A percentile compares a stretch with the other conserved stretches of the same genome.
Conservation (phyloP, 2,113 vertebrate genomes). For the Osmerus eperlanus region DNA sequence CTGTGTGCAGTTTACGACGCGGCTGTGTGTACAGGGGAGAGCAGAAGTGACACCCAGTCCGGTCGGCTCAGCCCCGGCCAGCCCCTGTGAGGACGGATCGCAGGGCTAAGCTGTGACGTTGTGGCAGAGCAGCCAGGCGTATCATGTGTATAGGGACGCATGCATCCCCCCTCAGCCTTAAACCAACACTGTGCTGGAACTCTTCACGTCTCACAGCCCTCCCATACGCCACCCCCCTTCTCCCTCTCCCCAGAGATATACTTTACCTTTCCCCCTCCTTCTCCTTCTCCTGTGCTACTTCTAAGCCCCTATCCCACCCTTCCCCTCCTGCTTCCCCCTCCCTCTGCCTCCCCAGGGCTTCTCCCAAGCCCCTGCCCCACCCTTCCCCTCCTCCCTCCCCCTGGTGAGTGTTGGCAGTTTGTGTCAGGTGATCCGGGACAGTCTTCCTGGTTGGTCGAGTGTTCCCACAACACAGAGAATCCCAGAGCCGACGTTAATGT, state of each 20-base stretch:
- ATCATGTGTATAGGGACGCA: not conserved
- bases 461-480: slow-evolving; percentile 5
- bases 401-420: not conserved
- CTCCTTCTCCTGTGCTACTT: not conserved
- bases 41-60: too few species aligned
- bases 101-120: not conserved
- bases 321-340: too few species aligned
- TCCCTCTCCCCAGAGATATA: not conserved
- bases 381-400: not conserved
- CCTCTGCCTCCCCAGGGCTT: not conserved
- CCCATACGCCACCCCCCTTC: too few species aligned
- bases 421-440: not conserved
- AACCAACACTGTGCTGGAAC: not conserved
- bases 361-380: not conserved
- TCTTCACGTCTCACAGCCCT: too few species aligned
- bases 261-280: too few species aligned
- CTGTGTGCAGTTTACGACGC: too few species aligned
- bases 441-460: not conserved
- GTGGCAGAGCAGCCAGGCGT: not conserved
- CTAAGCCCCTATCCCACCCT: not conserved
- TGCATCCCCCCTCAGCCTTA: not conserved
- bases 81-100: not conserved
- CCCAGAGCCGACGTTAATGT: not conserved
- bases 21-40: too few species aligned
- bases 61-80: too few species aligned